Conservation (phyloP, 2,113 vertebrate species). For the Penelope pileata region DNA sequence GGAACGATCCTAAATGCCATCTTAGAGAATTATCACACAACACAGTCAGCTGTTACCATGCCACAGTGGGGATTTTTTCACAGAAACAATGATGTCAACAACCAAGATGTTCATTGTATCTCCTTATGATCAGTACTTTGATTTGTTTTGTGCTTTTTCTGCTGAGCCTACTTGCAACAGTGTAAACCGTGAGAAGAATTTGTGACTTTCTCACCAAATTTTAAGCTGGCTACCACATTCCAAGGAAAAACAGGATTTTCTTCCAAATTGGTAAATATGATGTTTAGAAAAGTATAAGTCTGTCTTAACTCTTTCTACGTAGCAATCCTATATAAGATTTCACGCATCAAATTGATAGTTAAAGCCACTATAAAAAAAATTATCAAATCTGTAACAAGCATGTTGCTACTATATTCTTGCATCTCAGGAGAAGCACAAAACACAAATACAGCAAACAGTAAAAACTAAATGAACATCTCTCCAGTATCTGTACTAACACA, state of each 20-base stretch:
- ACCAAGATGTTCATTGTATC: neutral
- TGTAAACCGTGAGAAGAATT: rapidly evolving
- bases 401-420: neutral
- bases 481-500: neutral
- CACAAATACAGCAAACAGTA: neutral
- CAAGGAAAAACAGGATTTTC: neutral
- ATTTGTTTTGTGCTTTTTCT: neutral
- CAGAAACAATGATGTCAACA: neutral
- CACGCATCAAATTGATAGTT: neutral
- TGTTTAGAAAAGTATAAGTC: neutral
- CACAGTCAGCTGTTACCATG: neutral
- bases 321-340: neutral
- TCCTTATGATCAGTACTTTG: neutral
- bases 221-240: neutral
- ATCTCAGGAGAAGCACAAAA: neutral
- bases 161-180: neutral
- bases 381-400: neutral
- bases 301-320: neutral
- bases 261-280: neutral
- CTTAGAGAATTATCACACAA: neutral
- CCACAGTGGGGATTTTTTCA: neutral
- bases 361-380: neutral
- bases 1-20: neutral
- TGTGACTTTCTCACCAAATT: neutral
- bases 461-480: neutral